Percentiles rank a stretch among this genome's conserved stretches.
phyloP scores from a whole-genome alignment of 1,140 invertebrate genomes.

The Caenorhabditis brenneri region DNA sequence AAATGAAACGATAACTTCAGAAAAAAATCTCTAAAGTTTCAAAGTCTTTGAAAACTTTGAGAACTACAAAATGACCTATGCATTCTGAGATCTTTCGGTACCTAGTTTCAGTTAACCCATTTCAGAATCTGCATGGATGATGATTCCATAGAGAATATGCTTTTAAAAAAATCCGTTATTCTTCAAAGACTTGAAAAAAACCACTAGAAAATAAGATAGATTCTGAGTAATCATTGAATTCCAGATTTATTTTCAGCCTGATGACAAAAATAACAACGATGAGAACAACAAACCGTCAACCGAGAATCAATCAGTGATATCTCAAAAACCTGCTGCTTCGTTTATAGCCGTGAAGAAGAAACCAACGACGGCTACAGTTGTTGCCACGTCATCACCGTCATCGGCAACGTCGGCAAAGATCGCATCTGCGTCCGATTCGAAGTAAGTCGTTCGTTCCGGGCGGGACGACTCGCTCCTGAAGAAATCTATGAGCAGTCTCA shows the following conservation, averaged over 20 bases:
- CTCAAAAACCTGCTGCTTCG: not conserved
- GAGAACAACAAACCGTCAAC: conserved; percentile 23
- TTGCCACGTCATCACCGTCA: not conserved
- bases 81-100: no score
- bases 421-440: conserved; percentile 42
- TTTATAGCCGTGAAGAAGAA: conserved; percentile 5
- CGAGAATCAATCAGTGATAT: not conserved
- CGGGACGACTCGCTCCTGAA: not conserved
- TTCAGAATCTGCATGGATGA: no score
- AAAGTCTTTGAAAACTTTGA: not conserved
- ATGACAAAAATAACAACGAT: conserved; percentile 36
- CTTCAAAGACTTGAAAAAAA: no score
- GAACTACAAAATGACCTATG: no score
- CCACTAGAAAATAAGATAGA: not conserved
- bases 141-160: no score
- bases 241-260: conserved; percentile 1
- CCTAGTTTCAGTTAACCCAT: no score
- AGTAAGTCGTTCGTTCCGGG: conserved; percentile 37
- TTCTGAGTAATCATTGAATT: not conserved
- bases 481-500: not conserved
- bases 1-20: no score
- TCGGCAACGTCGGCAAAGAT: not conserved
- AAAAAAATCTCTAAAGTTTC: no score
- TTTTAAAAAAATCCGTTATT: no score
- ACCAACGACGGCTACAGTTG: conserved; percentile 5